A percentile compares a stretch with the other conserved stretches of the same genome.
phyloP scores from a whole-genome alignment of 2,888 invertebrate species.

The Cheilosia scutellata region DNA sequence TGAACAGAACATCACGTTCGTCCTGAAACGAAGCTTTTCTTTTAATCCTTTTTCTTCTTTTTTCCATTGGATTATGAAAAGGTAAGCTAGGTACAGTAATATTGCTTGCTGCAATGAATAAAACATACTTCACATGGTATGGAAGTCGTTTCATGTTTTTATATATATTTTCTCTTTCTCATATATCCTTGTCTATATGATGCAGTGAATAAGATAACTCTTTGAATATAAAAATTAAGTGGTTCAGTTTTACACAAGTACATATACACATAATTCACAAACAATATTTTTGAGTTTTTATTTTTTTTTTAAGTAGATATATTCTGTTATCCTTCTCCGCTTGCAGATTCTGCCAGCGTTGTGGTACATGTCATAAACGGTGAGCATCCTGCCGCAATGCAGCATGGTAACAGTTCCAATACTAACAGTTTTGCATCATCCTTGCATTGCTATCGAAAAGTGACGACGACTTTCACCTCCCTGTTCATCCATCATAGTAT shows the following conservation, averaged over 20 bases:
- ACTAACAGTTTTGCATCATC: constrained; percentile 80
- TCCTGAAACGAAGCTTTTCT: constrained; percentile 57
- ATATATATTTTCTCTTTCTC: neutral
- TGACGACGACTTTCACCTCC: constrained; percentile 31
- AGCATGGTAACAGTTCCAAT: constrained; percentile 84
- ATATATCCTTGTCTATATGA: constrained; percentile 21
- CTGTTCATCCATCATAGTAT: constrained; percentile 45
- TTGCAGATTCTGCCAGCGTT: constrained; percentile 91
- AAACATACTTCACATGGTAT: constrained; percentile 46
- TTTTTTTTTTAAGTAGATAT: constrained; percentile 4
- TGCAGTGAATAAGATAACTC: constrained; percentile 40
- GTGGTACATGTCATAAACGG: constrained; percentile 93
- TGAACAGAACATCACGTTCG: constrained; percentile 58
- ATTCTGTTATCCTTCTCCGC: constrained; percentile 26
- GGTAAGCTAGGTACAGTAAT: constrained; percentile 47
- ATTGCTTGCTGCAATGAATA: constrained; percentile 50
- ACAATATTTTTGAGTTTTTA: constrained; percentile 31
- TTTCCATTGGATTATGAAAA: constrained; percentile 1
- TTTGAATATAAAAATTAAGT: constrained; percentile 72
- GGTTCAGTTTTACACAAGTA: constrained; percentile 63
- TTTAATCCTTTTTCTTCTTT: constrained; percentile 35
- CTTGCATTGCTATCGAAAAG: constrained; percentile 76
- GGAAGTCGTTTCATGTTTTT: constrained; percentile 7
- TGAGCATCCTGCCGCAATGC: constrained; percentile 88
- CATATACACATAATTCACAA: constrained; percentile 49